phyloP scores from a whole-genome alignment of 2,113 vertebrate genomes.

The Mugil cephalus region DNA sequence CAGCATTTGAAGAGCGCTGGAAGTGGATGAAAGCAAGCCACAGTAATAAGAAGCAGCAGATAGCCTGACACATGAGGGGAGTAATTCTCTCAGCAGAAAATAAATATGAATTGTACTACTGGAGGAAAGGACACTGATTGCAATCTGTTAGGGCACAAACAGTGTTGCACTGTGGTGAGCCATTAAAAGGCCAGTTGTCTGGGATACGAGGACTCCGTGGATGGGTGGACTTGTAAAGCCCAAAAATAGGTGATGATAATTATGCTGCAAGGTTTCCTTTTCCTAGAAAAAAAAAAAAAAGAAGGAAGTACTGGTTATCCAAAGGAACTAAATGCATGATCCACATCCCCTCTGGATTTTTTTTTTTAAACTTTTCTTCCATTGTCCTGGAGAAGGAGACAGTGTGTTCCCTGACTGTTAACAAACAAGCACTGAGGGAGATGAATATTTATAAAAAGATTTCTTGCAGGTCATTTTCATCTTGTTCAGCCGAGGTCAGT shows the following conservation, averaged over 20 bases:
- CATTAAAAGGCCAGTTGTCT: conserved; percentile 89
- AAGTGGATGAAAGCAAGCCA: conserved; percentile 90
- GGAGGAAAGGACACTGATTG: conserved; percentile 85
- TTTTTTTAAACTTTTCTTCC: conserved; percentile 37
- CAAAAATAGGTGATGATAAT: conserved; percentile 87
- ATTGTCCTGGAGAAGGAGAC: conserved; percentile 40
- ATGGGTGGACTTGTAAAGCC: conserved; percentile 86
- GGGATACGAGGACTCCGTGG: conserved; percentile 65
- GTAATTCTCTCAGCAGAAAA: conserved; percentile 87
- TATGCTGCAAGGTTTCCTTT: conserved; percentile 81
- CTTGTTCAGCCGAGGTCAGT: background rate
- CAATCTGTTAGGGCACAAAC: conserved; percentile 86
- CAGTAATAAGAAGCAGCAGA: conserved; percentile 91
- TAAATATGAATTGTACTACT: conserved; percentile 91
- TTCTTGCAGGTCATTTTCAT: too few species aligned
- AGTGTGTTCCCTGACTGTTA: conserved; percentile 1
- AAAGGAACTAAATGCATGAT: conserved; percentile 54
- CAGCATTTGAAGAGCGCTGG: conserved; percentile 87
- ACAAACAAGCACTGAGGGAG: conserved; percentile 33
- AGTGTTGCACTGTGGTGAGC: conserved; percentile 87
- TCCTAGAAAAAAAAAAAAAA: conserved; percentile 88
- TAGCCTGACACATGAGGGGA: conserved; percentile 89
- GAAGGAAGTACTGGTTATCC: conserved; percentile 81
- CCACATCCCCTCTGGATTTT: conserved; percentile 41
- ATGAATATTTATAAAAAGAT: conserved; percentile 5